A percentile compares a stretch with the other conserved stretches of the same genome.
Conservation (phyloP, 2,797 vertebrate species). For the Kryptolebias ocellatus region DNA sequence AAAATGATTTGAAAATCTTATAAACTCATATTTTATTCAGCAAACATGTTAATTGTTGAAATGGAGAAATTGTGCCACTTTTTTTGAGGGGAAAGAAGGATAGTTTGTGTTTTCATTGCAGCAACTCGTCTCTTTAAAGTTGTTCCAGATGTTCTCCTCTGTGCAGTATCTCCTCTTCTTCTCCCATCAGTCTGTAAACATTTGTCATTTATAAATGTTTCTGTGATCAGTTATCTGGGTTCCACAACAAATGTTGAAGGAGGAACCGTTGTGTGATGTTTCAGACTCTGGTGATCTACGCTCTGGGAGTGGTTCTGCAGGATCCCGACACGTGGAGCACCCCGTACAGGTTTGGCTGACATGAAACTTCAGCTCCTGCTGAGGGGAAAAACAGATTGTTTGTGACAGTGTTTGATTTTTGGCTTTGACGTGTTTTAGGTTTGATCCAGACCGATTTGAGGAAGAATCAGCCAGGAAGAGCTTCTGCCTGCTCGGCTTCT, state of each 20-base stretch:
- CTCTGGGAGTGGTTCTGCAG: constrained; percentile 93
- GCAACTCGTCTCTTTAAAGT: no score
- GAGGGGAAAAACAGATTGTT: background rate
- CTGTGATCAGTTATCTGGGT: background rate
- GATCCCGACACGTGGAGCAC: constrained; percentile 88
- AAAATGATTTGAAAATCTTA: no score
- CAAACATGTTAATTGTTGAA: no score
- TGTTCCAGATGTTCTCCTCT: no score
- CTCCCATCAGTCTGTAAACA: no score
- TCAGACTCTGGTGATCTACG: constrained; percentile 94
- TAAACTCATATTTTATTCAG: no score
- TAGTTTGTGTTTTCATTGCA: no score
- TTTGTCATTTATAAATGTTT: background rate
- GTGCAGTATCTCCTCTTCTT: no score
- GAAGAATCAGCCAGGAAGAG: constrained; percentile 87
- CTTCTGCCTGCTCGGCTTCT: constrained; percentile 92
- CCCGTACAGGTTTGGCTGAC: constrained; percentile 86
- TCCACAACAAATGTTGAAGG: background rate
- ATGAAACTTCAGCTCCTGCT: no score
- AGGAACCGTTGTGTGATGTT: constrained; percentile 36
- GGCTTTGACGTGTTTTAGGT: constrained; percentile 75
- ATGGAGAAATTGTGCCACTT: no score
- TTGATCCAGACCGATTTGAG: constrained; percentile 91
- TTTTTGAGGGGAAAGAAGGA: no score
- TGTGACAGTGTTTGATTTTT: background rate